A percentile compares a stretch with the other conserved stretches of the same genome.
phyloP scores from a whole-genome alignment of 2,888 invertebrate species.

The Trichacis sp. region DNA sequence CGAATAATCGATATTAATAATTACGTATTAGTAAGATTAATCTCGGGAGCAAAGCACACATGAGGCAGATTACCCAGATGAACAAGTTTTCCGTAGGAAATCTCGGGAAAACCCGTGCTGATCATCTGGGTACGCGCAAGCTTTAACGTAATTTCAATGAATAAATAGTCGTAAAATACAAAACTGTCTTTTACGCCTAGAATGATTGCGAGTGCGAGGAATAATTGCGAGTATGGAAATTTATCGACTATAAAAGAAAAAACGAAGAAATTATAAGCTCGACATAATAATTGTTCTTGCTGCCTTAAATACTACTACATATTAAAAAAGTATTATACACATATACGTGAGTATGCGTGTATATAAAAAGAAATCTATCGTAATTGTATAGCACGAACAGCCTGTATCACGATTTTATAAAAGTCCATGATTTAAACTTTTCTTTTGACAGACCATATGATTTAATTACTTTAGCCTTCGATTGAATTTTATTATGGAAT shows the following conservation, averaged over 20 bases:
- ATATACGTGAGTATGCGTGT: background rate
- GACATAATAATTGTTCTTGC: slow-evolving; percentile 50
- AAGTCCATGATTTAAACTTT: background rate
- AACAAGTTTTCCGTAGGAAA: slow-evolving; percentile 1
- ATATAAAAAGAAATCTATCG: slow-evolving; percentile 29
- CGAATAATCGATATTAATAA: slow-evolving; percentile 12
- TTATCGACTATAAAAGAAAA: slow-evolving; percentile 31
- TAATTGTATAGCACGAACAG: slow-evolving; percentile 32
- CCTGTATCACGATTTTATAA: slow-evolving; percentile 34
- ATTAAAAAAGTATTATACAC: slow-evolving; percentile 26
- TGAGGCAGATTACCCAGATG: slow-evolving; percentile 18
- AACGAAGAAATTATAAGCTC: slow-evolving; percentile 41
- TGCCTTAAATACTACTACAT: slow-evolving; percentile 50
- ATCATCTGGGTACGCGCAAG: slow-evolving; percentile 24
- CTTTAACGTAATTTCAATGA: slow-evolving; percentile 28
- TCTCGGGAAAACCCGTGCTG: slow-evolving; percentile 5
- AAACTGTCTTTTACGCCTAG: slow-evolving; percentile 34
- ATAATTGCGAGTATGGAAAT: slow-evolving; percentile 40
- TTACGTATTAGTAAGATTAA: slow-evolving; percentile 20
- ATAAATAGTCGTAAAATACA: slow-evolving; percentile 24
- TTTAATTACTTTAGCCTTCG: background rate
- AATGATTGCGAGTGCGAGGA: slow-evolving; percentile 28
- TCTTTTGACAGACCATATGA: too few species aligned
- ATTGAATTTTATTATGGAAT: background rate
- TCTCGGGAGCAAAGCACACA: slow-evolving; percentile 30